Evolutionary conservation across 1,140 invertebrate genomes (phyloP), one percentile per base, ranked within the genome.

Genomic region (Caerostris darwini): DNA sequence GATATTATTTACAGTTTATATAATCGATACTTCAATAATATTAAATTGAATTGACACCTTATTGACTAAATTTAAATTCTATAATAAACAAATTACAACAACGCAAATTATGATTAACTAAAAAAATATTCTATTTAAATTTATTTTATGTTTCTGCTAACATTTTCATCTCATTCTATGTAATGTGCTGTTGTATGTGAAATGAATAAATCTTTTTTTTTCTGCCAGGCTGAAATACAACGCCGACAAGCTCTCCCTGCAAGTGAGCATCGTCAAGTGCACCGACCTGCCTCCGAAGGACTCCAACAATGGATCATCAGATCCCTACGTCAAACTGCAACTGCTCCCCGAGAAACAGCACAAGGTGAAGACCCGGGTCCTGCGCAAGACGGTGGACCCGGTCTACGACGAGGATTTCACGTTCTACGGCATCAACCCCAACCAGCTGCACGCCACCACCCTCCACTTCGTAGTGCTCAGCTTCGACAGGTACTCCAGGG

Each of bases 341-440:
- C 96, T 99, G 19, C 96, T 99, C 81, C 99, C 99, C 0, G 99
- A 99, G 94, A 99, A 99, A 96, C 98, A 99, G 95, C 98, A 99
- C 95, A 98, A 99, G 95, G 98, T 98, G n/a, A 99, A 99, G 96
- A 99, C 99, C 69, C 97, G 99, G 53, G 98, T 99, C 3, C 97
- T 99, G 10, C 97, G 98, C 77, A 99, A 99, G 95, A 99, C 98
- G 10, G 97, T 97, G 17, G 98, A 98, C 96, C 99, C 99, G 0
- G 97, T 99, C 7, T 99, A 99, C 96, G 98, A 99, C 95, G 99
- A 99, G 96, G 98, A 99, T 95, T 99, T 99, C 95, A 99, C 98
- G 1, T 99, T 99, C 97, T 99, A 99, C 95, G 98, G 98, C 58
- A 97, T 99, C 94, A 97, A 97, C 61, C 97, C 97, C 87, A 97